Conservation (phyloP, 1,140 invertebrate species). For the Drosophila athabasca region DNA sequence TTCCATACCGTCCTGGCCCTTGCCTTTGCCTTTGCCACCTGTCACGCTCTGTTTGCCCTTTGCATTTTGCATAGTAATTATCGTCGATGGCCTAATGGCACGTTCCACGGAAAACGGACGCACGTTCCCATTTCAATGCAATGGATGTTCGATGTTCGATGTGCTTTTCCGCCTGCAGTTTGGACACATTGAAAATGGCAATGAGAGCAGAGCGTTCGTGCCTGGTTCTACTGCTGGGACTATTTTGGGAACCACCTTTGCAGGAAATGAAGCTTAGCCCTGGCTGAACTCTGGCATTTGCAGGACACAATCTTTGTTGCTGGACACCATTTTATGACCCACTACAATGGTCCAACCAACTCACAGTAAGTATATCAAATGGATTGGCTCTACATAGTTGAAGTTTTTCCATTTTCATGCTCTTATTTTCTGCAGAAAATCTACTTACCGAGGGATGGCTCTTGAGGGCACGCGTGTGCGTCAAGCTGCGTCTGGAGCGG, state of each 20-base stretch:
- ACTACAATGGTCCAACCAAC: conserved; percentile 2
- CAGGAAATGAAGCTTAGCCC: conserved; percentile 8
- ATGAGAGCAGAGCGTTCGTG: background rate
- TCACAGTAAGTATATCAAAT: conserved; percentile 2
- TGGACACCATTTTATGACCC: conserved; percentile 18
- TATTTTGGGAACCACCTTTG: conserved; percentile 21
- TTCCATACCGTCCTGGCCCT: conserved; percentile 15
- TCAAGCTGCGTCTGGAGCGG: conserved; percentile 91
- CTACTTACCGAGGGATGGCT: conserved; percentile 94
- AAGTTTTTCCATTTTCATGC: conserved; percentile 9
- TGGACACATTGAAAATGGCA: conserved; percentile 20
- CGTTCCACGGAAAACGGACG: conserved; percentile 43
- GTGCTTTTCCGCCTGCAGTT: conserved; percentile 6
- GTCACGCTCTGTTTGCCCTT: conserved; percentile 24
- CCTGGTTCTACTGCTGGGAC: conserved; percentile 8
- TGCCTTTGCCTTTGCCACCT: too few species aligned
- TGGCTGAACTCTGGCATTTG: conserved; percentile 29
- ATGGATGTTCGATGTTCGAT: conserved; percentile 53
- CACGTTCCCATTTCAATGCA: conserved; percentile 25
- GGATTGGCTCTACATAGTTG: conserved; percentile 3
- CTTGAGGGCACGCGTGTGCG: conserved; percentile 93
- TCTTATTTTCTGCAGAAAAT: conserved; percentile 10
- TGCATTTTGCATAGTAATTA: conserved; percentile 64
- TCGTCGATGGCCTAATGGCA: conserved; percentile 45
- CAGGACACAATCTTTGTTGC: background rate